phyloP scores from a whole-genome alignment of 2,797 vertebrate genomes.

The Bufotes viridis region DNA sequence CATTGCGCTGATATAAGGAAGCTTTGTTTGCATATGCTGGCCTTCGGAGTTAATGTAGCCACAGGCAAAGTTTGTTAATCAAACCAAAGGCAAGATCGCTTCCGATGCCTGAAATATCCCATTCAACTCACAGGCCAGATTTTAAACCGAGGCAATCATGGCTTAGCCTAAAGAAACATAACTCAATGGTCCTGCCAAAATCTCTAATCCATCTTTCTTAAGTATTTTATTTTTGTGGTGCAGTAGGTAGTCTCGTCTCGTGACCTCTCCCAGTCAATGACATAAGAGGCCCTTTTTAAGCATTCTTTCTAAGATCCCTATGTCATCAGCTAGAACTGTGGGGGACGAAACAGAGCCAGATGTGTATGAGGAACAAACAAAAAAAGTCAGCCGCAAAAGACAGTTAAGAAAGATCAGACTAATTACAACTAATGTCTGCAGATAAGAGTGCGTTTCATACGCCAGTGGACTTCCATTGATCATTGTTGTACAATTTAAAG shows the following conservation, averaged over 20 bases:
- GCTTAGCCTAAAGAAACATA: constrained; percentile 52
- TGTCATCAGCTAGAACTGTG: constrained; percentile 22
- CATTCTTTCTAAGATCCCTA: constrained; percentile 22
- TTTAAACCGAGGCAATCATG: constrained; percentile 55
- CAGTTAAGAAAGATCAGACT: constrained; percentile 29
- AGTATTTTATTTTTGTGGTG: constrained; percentile 52
- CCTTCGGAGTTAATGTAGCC: constrained; percentile 61
- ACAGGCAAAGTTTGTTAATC: constrained; percentile 63
- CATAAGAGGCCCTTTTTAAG: constrained; percentile 35
- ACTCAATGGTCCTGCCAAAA: constrained; percentile 34
- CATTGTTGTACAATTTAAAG: background rate
- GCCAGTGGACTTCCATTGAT: background rate
- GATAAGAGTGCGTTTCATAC: background rate
- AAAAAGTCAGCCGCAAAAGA: constrained; percentile 15
- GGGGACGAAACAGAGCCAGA: constrained; percentile 39
- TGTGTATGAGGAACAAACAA: constrained; percentile 35
- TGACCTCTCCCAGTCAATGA: constrained; percentile 43
- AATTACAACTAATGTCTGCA: constrained; percentile 38
- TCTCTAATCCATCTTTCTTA: constrained; percentile 55
- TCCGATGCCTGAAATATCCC: constrained; percentile 62
- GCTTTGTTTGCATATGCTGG: constrained; percentile 59
- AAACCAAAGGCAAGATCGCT: constrained; percentile 61
- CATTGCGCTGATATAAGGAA: constrained; percentile 55
- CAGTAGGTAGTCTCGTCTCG: constrained; percentile 38
- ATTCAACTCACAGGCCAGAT: constrained; percentile 51